Base-by-base conservation (phyloP, 2,113 vertebrate species). In the Passer montanus region DNA sequence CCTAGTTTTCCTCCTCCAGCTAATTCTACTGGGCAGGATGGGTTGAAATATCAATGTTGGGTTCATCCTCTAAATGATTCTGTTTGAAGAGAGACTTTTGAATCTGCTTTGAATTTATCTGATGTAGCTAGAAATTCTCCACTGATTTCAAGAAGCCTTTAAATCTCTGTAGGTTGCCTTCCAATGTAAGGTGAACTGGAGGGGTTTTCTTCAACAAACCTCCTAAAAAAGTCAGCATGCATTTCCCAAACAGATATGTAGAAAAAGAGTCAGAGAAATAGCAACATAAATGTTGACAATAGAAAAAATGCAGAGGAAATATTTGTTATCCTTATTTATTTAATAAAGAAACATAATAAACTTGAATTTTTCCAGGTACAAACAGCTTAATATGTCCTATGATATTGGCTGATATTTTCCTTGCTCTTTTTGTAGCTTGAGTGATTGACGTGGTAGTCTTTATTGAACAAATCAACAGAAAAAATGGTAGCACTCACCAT, bases 331-430 rank as follows among this genome's bases (percentile, higher is more conserved):
- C 91, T 95, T 84, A 94, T 95, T 95, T 95, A 96, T 96, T 97
- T 95, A 93, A 94, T 85, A 92, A 96, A 95, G 94, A 94, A 95
- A 93, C 90, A 94, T 96, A 95, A 96, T 95, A 96, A 97, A 96
- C 53, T 95, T 73, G 66, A 78, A 27, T 89, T 95, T 96, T 96
- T 94, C 84, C 90, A 93, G 72, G 92, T 96, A 96, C 95, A 97
- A 96, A 95, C 76, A 94, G 60, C 88, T 95, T 95, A 85, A 80
- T 96, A 95, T 58, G 60, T 92, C 85, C 91, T 96, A 93, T 64
- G 81, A 94, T 94, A 94, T 85, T 95, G 93, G 91, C 89, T 92
- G 95, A 97, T 93, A 90, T 79, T 93, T 94, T 94, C 76, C 92
- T 94, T 94, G 85, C 85, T 93, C 68, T 89, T 96, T 94, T 92